Base-by-base conservation (phyloP, 2,888 invertebrate species). In the Callyntrura guangdongensis region DNA sequence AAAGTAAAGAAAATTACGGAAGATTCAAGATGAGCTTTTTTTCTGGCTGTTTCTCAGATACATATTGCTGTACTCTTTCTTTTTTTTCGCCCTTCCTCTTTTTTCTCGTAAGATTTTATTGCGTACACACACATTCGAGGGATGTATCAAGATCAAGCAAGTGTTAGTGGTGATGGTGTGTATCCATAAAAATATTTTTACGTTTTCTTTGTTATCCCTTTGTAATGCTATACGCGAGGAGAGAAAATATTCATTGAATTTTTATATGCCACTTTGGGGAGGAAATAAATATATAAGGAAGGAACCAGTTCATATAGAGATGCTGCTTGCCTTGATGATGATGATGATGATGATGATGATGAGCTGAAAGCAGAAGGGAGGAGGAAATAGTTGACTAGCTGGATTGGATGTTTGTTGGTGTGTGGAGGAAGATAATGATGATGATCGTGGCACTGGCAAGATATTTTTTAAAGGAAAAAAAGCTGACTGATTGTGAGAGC, bases 301-400 rank as follows among this genome's bases (percentile, higher is more conserved):
- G 87, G 69, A 88, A 74, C 56, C 88, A 88, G 53, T 27, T 22
- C 22, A 59, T 20, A 59, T 59, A 59, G 20, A 6, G 59, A 59
- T 59, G 56, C n/a, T n/a, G n/a, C n/a, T n/a, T n/a, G 49, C 22
- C 22, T n/a, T n/a, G n/a, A n/a, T n/a, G n/a, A 82, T 47, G 20
- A 59, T 74, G 59, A 45, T 61, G 59, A 56, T 27, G 69, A 59
- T 61, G 74, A 69, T 47, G 86, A 64, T 87, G 61, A 56, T 72
- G 74, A 77, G 47, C 53, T 56, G 85, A 72, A 64, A 47, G 72
- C 17, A 25, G 61, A 89, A 89, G 89, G 89, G 83, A 83, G 83
- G 89, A 69, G 72, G 88, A 61, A 89, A 47, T 77, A 72, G 36
- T 53, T 82, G 88, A 82, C 89, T 89, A 74, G 83, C 81, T 89